Evolutionary conservation across 1,140 invertebrate species (phyloP).

Genomic region (Saccostrea glomerata): DNA sequence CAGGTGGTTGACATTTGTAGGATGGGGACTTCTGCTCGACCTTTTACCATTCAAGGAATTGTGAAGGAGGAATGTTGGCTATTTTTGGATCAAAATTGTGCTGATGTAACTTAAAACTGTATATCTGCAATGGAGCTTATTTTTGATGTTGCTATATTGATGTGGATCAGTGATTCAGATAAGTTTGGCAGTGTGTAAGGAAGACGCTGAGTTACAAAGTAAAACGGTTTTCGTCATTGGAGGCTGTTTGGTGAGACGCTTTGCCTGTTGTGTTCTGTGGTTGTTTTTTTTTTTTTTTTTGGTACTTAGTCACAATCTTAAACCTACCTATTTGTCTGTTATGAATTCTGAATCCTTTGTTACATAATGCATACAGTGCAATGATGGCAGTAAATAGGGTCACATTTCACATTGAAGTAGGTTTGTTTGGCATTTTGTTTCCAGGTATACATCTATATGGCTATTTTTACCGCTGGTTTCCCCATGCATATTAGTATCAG

Average conservation of each 20-base stretch:
- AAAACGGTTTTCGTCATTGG: slow-evolving; percentile 5
- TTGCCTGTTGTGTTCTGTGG: not conserved
- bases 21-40: no score
- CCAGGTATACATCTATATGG: not conserved
- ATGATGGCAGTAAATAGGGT: slow-evolving; percentile 3
- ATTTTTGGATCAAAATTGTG: slow-evolving; percentile 5
- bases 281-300: not conserved
- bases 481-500: not conserved
- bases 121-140: not conserved
- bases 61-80: not conserved
- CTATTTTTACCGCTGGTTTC: slow-evolving; percentile 2
- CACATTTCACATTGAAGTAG: not conserved
- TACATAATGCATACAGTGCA: not conserved
- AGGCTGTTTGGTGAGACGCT: not conserved
- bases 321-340: not conserved
- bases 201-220: slow-evolving; percentile 18
- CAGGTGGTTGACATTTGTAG: not conserved
- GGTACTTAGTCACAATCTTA: slow-evolving; percentile 4
- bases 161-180: slow-evolving; percentile 31
- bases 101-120: not conserved
- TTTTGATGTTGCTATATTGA: not conserved
- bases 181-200: slow-evolving; percentile 27
- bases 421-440: slow-evolving; percentile 21
- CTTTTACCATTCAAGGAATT: not conserved
- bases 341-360: not conserved